Evolutionary conservation across 2,113 vertebrate species (phyloP).

Genomic region (Myocastor coypus): DNA sequence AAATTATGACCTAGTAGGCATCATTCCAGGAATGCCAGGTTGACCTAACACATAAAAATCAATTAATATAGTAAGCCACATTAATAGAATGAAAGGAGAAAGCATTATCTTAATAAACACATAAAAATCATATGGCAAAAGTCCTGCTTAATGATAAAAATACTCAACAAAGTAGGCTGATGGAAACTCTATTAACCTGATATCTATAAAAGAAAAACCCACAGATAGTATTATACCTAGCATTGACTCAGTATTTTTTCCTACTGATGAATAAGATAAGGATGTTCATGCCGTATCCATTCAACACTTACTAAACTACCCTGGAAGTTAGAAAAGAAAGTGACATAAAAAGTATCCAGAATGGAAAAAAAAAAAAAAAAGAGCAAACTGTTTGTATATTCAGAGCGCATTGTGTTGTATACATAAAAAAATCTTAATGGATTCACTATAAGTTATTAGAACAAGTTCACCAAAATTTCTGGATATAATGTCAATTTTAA

Average conservation of each 20-base stretch:
- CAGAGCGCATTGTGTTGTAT: neutral
- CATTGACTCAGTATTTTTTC: neutral
- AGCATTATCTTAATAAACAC: neutral
- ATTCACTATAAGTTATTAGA: neutral
- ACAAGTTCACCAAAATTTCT: neutral
- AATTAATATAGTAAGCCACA: neutral
- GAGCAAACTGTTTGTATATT: neutral
- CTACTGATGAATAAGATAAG: neutral
- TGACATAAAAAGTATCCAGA: neutral
- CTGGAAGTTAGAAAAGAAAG: neutral
- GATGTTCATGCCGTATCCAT: too few species aligned
- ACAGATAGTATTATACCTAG: neutral
- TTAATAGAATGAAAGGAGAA: neutral
- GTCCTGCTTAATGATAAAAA: neutral
- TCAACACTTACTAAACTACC: neutral
- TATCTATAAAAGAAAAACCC: neutral
- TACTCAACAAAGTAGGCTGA: neutral
- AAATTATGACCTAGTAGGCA: neutral
- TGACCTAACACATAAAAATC: slow-evolving; percentile 22
- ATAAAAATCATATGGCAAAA: neutral
- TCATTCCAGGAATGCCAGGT: neutral
- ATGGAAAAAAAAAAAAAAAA: neutral
- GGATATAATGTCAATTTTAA: neutral
- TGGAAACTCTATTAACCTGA: neutral
- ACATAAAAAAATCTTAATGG: neutral